Evolutionary conservation across 2,888 invertebrate species (phyloP).

Genomic region (Mesorhabditis belari): DNA sequence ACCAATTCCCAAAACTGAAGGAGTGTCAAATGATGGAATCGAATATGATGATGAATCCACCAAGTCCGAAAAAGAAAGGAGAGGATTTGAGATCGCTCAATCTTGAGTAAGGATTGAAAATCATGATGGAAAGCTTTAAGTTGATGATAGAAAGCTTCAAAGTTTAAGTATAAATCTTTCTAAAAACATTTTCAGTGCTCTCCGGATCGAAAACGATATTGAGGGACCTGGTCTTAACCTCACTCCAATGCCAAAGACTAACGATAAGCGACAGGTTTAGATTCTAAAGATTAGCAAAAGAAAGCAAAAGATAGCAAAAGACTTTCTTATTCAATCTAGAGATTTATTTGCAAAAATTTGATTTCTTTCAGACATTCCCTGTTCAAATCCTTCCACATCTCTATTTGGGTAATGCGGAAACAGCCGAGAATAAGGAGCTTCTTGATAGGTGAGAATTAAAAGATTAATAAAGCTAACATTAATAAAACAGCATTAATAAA

Average conservation of each 20-base stretch:
- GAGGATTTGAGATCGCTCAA: no score
- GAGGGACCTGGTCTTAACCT: neutral
- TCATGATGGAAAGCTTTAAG: no score
- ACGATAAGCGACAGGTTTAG: neutral
- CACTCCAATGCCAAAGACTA: neutral
- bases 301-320: neutral
- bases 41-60: no score
- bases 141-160: no score
- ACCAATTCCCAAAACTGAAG: no score
- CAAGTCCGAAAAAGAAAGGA: no score
- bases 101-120: no score
- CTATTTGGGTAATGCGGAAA: conserved; percentile 87
- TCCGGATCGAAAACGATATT: neutral
- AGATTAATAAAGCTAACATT: neutral
- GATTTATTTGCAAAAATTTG: no score
- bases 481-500: no score
- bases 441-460: conserved; percentile 67
- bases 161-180: no score
- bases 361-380: conserved; percentile 66
- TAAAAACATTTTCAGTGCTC: neutral
- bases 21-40: no score
- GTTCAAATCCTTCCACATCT: conserved; percentile 88
- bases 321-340: no score
- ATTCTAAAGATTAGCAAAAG: neutral
- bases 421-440: conserved; percentile 81